phyloP scores from a whole-genome alignment of 2,797 vertebrate genomes.

The Rhadinocentrus ornatus region DNA sequence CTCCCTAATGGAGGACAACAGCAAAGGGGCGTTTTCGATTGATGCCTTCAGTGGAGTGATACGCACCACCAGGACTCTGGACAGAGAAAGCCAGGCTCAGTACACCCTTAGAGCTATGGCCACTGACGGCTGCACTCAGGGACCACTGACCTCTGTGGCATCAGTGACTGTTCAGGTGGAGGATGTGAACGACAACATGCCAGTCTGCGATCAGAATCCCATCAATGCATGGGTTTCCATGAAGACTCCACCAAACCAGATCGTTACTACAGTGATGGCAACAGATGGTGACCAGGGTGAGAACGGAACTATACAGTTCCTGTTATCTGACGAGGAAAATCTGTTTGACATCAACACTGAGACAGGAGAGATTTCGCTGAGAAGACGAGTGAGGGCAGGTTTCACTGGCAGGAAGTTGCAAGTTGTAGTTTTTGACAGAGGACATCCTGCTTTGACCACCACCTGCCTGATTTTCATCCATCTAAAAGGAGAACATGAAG shows the following conservation, averaged over 20 bases:
- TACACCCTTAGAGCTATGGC: slow-evolving; percentile 85
- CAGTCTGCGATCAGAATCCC: slow-evolving; percentile 84
- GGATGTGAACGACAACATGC: slow-evolving; percentile 91
- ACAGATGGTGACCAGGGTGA: slow-evolving; percentile 85
- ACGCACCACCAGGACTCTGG: slow-evolving; percentile 79
- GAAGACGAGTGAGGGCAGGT: slow-evolving; percentile 70
- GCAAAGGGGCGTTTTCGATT: slow-evolving; percentile 85
- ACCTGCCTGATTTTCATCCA: slow-evolving; percentile 87
- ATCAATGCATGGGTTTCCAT: slow-evolving; percentile 79
- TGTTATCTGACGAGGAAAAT: slow-evolving; percentile 75
- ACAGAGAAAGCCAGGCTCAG: slow-evolving; percentile 85
- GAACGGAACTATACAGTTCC: slow-evolving; percentile 86
- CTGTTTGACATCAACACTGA: slow-evolving; percentile 81
- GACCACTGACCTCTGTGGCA: slow-evolving; percentile 83
- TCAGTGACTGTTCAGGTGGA: slow-evolving; percentile 84
- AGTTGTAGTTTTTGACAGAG: slow-evolving; percentile 85
- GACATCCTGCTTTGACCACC: slow-evolving; percentile 80
- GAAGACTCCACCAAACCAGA: slow-evolving; percentile 75
- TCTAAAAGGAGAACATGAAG: slow-evolving; percentile 79
- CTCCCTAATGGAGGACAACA: slow-evolving; percentile 82
- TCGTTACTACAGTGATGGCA: slow-evolving; percentile 78
- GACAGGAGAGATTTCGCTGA: slow-evolving; percentile 87
- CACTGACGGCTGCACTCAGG: slow-evolving; percentile 82
- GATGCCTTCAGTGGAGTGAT: slow-evolving; percentile 80
- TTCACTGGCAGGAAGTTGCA: slow-evolving; percentile 80